Conservation (phyloP, 2,113 vertebrate genomes). For the Dipodomys merriami region DNA sequence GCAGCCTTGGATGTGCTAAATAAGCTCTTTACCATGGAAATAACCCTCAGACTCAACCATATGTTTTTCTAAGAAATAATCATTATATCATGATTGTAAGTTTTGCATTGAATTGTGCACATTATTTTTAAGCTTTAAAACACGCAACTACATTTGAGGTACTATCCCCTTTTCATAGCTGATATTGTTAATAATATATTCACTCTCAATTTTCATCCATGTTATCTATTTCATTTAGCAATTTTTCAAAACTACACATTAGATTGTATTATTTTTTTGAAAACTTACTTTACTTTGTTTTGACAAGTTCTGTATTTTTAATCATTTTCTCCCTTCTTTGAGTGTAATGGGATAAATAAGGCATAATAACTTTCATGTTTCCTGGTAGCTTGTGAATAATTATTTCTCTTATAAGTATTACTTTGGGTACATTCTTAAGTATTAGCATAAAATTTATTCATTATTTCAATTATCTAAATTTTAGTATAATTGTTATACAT, state of each 20-base stretch:
- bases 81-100: background rate
- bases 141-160: background rate
- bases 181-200: background rate
- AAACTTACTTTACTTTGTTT: background rate
- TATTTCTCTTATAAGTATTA: background rate
- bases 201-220: background rate
- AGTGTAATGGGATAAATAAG: background rate
- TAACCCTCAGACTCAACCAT: background rate
- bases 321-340: background rate
- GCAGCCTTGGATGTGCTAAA: too few relatives aligned
- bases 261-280: too few relatives aligned
- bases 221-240: background rate
- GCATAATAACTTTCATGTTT: background rate
- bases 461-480: background rate
- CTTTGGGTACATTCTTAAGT: background rate
- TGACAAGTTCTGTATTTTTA: background rate
- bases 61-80: background rate
- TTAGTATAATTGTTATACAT: too few relatives aligned
- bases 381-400: background rate
- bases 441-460: background rate
- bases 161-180: background rate
- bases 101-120: background rate
- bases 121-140: background rate
- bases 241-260: background rate
- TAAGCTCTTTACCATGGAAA: background rate